Evolutionary conservation across 2,797 vertebrate species (phyloP).

Genomic region (Enteromius viviparus): DNA sequence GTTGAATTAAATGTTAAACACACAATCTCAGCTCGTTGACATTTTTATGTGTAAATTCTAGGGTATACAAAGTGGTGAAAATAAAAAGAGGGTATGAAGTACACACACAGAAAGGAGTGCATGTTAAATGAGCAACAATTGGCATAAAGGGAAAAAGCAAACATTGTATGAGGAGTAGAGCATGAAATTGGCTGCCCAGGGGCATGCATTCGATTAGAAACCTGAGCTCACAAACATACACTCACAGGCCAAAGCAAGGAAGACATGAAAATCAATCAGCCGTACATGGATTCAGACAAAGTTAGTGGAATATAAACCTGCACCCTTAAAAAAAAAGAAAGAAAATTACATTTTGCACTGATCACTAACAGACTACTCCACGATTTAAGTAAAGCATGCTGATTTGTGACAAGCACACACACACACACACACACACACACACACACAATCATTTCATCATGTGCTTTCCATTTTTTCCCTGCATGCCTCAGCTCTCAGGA

Average conservation of each 20-base stretch:
- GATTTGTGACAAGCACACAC: slow-evolving; percentile 1
- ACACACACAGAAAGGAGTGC: slow-evolving; percentile 15
- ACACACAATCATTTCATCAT: slow-evolving; percentile 50
- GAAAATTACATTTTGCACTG: neutral
- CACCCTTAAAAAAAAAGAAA: neutral
- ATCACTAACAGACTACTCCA: slow-evolving; percentile 3
- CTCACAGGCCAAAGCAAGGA: slow-evolving; percentile 17
- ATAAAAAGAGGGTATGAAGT: neutral
- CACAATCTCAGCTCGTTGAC: neutral
- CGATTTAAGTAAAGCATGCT: slow-evolving; percentile 14
- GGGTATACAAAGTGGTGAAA: neutral
- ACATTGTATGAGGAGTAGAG: slow-evolving; percentile 59
- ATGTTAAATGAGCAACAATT: slow-evolving; percentile 40
- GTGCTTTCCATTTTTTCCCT: slow-evolving; percentile 49
- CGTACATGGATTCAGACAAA: slow-evolving; percentile 7
- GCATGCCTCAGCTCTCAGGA: slow-evolving; percentile 40
- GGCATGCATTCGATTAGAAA: slow-evolving; percentile 56
- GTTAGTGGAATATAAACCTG: slow-evolving; percentile 16
- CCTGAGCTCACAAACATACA: slow-evolving; percentile 55
- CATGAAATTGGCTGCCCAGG: slow-evolving; percentile 58
- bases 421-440: slow-evolving; percentile 19
- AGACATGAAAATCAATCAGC: slow-evolving; percentile 18
- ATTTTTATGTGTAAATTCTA: neutral
- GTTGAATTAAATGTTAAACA: neutral
- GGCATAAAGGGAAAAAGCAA: slow-evolving; percentile 55